Percentiles rank a stretch among this genome's conserved stretches.
Evolutionary conservation across 2,888 invertebrate genomes (phyloP).

Genomic region (Pterostichus niger): DNA sequence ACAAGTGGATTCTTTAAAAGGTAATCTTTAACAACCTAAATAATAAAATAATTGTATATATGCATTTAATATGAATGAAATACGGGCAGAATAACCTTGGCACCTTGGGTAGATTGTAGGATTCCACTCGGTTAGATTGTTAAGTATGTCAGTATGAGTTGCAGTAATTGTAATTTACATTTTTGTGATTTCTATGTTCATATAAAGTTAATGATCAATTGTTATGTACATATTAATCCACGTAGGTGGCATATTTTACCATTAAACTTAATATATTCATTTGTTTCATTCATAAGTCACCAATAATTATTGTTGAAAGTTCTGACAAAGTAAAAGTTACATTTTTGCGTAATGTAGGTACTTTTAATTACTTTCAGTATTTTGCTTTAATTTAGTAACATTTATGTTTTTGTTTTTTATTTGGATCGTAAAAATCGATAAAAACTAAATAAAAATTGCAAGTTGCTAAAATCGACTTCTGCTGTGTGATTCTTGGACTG

Average conservation of each 20-base stretch:
- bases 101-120: background rate
- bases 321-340: constrained; percentile 1
- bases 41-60: constrained; percentile 6
- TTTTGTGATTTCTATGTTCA: background rate
- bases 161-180: background rate
- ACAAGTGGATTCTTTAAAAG: constrained; percentile 30
- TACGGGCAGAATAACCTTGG: too few relatives aligned
- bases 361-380: too few relatives aligned
- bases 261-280: constrained; percentile 13
- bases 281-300: constrained; percentile 6
- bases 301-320: background rate
- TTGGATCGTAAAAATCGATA: too few relatives aligned
- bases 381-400: too few relatives aligned
- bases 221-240: background rate
- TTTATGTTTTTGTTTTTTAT: too few relatives aligned
- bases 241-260: constrained; percentile 21
- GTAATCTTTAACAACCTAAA: constrained; percentile 42
- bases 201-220: constrained; percentile 5
- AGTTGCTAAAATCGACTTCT: too few relatives aligned
- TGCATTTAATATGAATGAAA: background rate
- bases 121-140: background rate
- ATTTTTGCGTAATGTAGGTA: too few relatives aligned
- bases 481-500: background rate
- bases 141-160: background rate
- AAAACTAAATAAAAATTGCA: too few relatives aligned